phyloP scores from a whole-genome alignment of 2,113 vertebrate genomes.

The Xiphophorus maculatus region DNA sequence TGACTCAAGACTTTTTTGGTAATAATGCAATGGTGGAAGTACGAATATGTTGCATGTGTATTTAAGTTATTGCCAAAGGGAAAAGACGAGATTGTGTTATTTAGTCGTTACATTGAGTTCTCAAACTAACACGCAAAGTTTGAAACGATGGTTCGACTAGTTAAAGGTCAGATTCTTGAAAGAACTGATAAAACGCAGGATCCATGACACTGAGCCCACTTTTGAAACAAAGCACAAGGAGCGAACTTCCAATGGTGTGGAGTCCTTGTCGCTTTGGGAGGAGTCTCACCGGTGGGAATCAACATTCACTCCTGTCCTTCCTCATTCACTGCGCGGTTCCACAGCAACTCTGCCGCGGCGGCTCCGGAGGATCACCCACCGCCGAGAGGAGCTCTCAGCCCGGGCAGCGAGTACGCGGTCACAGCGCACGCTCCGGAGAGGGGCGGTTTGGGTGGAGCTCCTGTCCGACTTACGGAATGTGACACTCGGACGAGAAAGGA shows the following conservation, averaged over 20 bases:
- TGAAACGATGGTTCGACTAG: neutral
- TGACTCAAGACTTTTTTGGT: neutral
- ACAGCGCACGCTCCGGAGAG: neutral
- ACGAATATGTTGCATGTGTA: neutral
- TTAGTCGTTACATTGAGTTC: neutral
- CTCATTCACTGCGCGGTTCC: slow-evolving; percentile 32
- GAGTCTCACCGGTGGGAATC: slow-evolving; percentile 57
- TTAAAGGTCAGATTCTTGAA: neutral
- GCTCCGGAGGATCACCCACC: slow-evolving; percentile 23
- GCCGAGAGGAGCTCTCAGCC: slow-evolving; percentile 29
- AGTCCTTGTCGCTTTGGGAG: slow-evolving; percentile 50
- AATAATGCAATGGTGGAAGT: neutral
- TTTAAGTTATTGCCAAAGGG: neutral
- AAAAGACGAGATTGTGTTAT: too few relatives aligned
- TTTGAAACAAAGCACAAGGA: slow-evolving; percentile 42
- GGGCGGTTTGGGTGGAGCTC: slow-evolving; percentile 26
- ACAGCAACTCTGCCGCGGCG: slow-evolving; percentile 15
- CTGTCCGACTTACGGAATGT: slow-evolving; percentile 54
- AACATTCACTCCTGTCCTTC: slow-evolving; percentile 37
- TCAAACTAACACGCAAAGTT: neutral
- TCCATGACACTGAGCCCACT: neutral
- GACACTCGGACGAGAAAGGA: slow-evolving; percentile 32
- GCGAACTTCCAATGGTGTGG: slow-evolving; percentile 42
- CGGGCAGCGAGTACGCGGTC: slow-evolving; percentile 2
- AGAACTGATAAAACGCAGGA: neutral